Evolutionary conservation across 2,113 vertebrate species (phyloP), one percentile per base, ranked within the genome.

Genomic region (Python bivittatus): DNA sequence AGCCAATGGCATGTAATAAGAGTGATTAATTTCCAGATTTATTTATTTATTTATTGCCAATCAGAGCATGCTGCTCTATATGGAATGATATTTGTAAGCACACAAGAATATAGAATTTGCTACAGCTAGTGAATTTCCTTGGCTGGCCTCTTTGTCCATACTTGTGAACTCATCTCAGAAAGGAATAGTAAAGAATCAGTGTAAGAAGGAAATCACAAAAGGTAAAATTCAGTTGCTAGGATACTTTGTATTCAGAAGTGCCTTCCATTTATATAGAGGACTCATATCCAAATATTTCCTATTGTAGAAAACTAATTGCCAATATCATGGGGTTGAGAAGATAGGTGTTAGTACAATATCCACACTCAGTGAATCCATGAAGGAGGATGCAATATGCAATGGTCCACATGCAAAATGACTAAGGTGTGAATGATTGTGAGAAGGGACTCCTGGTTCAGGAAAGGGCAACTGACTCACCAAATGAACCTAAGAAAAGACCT

Each of bases 41-140:
- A 54, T 79, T 95, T 93, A 44, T 92, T 93, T 96, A 72, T 90
- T 93, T 95, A 11, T 90, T 56, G 23, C 48, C 44, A 61, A 33
- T 52, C 0, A 0, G 58, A 89, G 12, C 0, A 0, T 57, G 22
- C 85, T 90, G 4, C 38, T 89, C 85, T 17, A 29, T 84, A 56
- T 1, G 22, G 17, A n/a, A 3, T 0, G 0, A 0, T 0, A 0
- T 38, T n/a, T 0, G 25, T 61, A 84, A 84, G 23, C 29, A 58
- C 10, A 53, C 3, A 84, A 42, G 53, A 25, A 92, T 90, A 2
- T 0, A 48, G 57, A 10, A 92, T 90, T 3, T 1, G 64, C n/a
- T 54, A 56, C 92, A 56, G 68, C 42, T 7, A 33, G 10, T 33
- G 4, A 12, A 79, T 29, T 29, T 3, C 2, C 0, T 5, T 89